Evolutionary conservation across 2,113 vertebrate genomes (phyloP), one percentile per base, ranked within the genome.

Genomic region (Sula dactylatra): DNA sequence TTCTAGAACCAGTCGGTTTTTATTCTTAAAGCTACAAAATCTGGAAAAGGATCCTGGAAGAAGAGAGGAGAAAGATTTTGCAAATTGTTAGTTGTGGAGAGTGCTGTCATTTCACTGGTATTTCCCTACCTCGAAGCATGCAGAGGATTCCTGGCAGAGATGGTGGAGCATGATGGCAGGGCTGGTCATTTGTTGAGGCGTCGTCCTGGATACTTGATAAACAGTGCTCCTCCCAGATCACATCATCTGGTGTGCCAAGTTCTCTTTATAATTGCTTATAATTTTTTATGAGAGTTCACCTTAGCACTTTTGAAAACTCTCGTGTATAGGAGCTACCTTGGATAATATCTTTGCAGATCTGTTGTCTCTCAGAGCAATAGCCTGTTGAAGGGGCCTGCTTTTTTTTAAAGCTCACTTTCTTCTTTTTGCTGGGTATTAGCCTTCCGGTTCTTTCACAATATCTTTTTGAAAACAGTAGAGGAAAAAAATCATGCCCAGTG

Each of bases 51-150:
- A 52, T 84, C 76, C 91, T 97, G 64, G 65, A 91, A 94, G 90
- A 90, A 83, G 42, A 96, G 82, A 86, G 78, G 49, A 89, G 70
- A 95, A 93, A 90, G 31, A 74, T 91, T 87, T 94, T 85, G 54
- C 62, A 61, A 4, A 27, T n/a, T 50, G 72, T 92, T 94, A 95
- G 56, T 76, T 87, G 45, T 5, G 7, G 77, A 27, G 50, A 67
- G 42, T 42, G 47, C 65, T 78, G 72, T 71, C 4, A 3, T 82
- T 81, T 90, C 73, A 59, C 13, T 58, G 69, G 44, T 70, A 24
- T 74, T 90, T 76, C 73, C 89, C 82, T 70, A 90, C 84, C 74
- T 94, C 47, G 9, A 18, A 42, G 34, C 8, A 55, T 21, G 29
- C 40, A 58, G 70, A 52, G 40, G 64, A 38, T 42, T 94, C 81